These are phyloP conservation scores for Bradypodion ventrale DNA, from an alignment of 2,797 vertebrate species.

Conservation along the genomic window DNA sequence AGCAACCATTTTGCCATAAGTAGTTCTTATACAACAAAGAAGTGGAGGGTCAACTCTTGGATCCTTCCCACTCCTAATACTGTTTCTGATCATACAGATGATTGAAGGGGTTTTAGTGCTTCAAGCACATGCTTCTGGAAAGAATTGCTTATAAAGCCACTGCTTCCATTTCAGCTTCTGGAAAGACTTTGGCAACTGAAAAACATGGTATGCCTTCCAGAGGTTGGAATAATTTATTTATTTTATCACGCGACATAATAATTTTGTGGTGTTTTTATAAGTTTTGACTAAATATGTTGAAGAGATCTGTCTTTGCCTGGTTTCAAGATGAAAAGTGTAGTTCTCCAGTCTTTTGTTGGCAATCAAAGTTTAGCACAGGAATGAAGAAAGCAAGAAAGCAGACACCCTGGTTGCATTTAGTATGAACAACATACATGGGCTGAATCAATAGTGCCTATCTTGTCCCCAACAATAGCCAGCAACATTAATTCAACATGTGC, in stretches of 20 bases:
- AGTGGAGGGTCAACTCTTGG: not conserved
- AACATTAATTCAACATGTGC: not conserved
- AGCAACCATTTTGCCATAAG: not conserved
- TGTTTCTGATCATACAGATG: not conserved
- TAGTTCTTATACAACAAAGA: not conserved
- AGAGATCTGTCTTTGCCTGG: not conserved
- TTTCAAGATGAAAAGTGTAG: not conserved
- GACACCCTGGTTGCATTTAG: not conserved
- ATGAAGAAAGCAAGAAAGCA: not conserved
- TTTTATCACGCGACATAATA: not conserved
- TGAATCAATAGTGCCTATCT: not conserved
- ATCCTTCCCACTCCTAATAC: not conserved
- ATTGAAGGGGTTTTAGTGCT: not conserved
- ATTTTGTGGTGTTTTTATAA: not conserved
- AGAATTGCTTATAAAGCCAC: not conserved
- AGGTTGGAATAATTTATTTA: not conserved
- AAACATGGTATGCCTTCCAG: not conserved
- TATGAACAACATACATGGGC: not conserved
- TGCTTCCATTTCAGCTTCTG: not conserved
- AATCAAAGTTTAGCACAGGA: not conserved
- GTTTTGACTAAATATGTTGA: slow-evolving; percentile 1
- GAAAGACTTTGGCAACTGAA: not conserved
- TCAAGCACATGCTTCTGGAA: not conserved
- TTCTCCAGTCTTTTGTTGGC: not conserved
- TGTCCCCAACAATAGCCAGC: not conserved